phyloP scores from a whole-genome alignment of 2,113 vertebrate genomes.

The Zingel zingel region DNA sequence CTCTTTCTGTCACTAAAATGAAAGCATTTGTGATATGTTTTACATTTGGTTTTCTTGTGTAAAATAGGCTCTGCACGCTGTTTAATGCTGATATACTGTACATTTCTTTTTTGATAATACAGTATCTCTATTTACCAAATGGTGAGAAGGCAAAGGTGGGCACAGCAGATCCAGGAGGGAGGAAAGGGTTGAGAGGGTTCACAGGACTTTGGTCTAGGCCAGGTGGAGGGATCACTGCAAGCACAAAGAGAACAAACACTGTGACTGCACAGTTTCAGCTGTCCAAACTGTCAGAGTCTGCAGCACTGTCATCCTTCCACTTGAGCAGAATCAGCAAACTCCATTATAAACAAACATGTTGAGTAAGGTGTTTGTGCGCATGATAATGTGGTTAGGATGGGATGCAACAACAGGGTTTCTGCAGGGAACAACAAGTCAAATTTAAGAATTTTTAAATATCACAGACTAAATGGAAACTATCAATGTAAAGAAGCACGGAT shows the following conservation, averaged over 20 bases:
- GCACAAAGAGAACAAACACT: slow-evolving; percentile 31
- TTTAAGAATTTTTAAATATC: no score
- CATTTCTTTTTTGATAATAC: neutral
- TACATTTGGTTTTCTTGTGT: neutral
- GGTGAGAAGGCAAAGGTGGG: slow-evolving; percentile 71
- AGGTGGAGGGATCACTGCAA: slow-evolving; percentile 33
- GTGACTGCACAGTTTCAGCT: slow-evolving; percentile 14
- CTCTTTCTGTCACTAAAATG: neutral
- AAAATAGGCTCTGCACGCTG: neutral
- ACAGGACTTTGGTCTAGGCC: slow-evolving; percentile 55
- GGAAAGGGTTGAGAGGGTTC: slow-evolving; percentile 70
- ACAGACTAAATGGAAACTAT: neutral
- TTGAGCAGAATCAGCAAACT: slow-evolving; percentile 35
- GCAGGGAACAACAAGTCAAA: neutral
- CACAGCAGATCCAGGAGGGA: slow-evolving; percentile 19
- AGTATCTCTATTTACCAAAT: slow-evolving; percentile 64
- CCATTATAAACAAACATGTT: slow-evolving; percentile 25
- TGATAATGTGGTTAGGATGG: neutral
- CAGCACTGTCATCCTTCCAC: neutral
- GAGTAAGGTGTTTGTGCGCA: slow-evolving; percentile 21
- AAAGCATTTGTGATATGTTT: neutral
- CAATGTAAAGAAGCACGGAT: neutral
- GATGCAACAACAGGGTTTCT: neutral
- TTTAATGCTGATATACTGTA: neutral
- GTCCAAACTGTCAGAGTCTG: slow-evolving; percentile 6